phyloP scores from a whole-genome alignment of 2,113 vertebrate species.

The Corapipo altera region DNA sequence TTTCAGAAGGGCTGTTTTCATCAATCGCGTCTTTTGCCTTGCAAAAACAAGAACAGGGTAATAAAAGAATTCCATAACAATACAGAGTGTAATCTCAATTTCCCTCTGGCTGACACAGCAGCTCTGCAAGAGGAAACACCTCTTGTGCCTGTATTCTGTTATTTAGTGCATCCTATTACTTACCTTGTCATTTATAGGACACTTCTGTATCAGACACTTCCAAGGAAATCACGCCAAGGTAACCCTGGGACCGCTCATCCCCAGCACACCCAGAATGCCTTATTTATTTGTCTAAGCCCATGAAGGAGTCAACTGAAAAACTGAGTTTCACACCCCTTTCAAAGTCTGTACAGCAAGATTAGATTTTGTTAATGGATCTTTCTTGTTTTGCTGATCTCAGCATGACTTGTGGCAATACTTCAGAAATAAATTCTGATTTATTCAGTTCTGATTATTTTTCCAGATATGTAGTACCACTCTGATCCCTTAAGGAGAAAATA shows the following conservation, averaged over 20 bases:
- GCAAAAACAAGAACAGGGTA: constrained; percentile 14
- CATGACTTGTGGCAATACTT: background rate
- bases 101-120: background rate
- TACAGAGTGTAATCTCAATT: background rate
- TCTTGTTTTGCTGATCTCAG: background rate
- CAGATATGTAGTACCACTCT: background rate
- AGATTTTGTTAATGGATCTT: background rate
- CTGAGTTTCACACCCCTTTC: background rate
- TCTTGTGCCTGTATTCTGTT: background rate
- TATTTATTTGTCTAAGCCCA: background rate
- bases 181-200: accelerated
- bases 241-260: background rate
- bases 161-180: background rate
- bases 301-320: background rate
- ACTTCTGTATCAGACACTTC: too few species aligned
- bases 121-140: background rate
- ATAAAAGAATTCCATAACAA: background rate
- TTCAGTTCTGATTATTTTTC: background rate
- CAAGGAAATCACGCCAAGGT: accelerated
- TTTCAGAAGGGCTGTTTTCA: constrained; percentile 83
- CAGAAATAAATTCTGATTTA: background rate
- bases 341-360: background rate
- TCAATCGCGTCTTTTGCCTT: constrained; percentile 88
- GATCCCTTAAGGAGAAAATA: background rate
- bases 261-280: background rate